Conservation (phyloP, 2,888 invertebrate genomes). For the Desoria tigrina region DNA sequence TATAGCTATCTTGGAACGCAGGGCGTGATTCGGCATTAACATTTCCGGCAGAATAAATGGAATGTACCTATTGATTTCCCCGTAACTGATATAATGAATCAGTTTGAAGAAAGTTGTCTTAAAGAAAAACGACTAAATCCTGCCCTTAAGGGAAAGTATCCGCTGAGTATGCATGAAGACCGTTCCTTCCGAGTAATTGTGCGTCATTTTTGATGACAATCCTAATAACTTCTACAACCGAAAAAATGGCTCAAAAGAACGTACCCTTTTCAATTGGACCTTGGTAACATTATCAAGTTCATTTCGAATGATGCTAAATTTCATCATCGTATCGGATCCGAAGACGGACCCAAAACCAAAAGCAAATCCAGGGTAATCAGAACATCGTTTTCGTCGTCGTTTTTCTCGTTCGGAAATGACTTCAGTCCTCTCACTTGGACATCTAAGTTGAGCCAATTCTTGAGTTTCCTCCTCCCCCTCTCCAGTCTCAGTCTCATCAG, state of each 20-base stretch:
- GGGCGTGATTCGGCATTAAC: too few relatives aligned
- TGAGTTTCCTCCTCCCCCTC: conserved; percentile 59
- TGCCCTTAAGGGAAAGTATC: too few relatives aligned
- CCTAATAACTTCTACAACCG: too few relatives aligned
- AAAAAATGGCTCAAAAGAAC: conserved; percentile 56
- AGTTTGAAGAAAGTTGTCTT: too few relatives aligned
- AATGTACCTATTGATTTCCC: too few relatives aligned
- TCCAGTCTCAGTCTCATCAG: conserved; percentile 33
- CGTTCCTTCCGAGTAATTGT: too few relatives aligned
- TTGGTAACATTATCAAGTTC: conserved; percentile 97
- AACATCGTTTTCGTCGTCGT: conserved; percentile 71
- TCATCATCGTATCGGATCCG: conserved; percentile 96
- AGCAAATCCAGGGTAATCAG: conserved; percentile 88
- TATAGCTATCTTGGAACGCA: too few relatives aligned
- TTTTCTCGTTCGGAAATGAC: conserved; percentile 82
- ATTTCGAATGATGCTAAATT: conserved; percentile 93
- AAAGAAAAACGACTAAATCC: too few relatives aligned
- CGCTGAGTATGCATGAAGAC: too few relatives aligned
- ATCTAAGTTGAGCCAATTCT: conserved; percentile 74
- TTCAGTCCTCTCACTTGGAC: conserved; percentile 86
- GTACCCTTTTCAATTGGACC: conserved; percentile 94
- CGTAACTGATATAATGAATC: too few relatives aligned
- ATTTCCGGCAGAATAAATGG: too few relatives aligned
- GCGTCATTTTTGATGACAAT: too few relatives aligned
- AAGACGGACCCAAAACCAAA: conserved; percentile 84